Evolutionary conservation across 2,888 invertebrate species (phyloP).

Genomic region (Atethmia centrago): DNA sequence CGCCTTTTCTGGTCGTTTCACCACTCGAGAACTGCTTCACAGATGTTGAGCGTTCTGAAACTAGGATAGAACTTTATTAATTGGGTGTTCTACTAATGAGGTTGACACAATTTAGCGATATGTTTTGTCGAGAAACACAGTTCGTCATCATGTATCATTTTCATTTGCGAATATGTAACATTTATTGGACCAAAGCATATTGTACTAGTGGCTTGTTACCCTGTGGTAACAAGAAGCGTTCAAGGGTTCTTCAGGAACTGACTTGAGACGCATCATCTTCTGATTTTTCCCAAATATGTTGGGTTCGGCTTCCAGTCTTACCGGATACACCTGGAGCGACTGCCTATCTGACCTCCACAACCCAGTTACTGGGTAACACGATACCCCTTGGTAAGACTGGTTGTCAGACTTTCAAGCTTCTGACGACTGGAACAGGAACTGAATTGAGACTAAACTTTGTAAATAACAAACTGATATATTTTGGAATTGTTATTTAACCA

Average conservation of each 20-base stretch:
- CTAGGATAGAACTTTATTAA: slow-evolving; percentile 35
- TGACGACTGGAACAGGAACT: too few relatives aligned
- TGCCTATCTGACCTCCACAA: too few relatives aligned
- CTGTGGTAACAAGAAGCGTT: too few relatives aligned
- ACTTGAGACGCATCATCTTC: not conserved
- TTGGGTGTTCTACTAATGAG: not conserved
- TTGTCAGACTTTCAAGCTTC: too few relatives aligned
- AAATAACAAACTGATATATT: not conserved
- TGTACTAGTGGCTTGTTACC: not conserved
- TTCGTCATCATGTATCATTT: not conserved
- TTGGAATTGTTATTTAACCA: not conserved
- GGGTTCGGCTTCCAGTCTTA: too few relatives aligned
- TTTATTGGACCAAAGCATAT: not conserved
- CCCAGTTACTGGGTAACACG: too few relatives aligned
- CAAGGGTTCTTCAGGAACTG: too few relatives aligned
- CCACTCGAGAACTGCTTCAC: slow-evolving; percentile 30
- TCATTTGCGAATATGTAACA: not conserved
- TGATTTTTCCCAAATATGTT: too few relatives aligned
- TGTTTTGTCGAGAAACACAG: not conserved
- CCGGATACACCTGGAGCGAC: too few relatives aligned
- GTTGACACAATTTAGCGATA: not conserved
- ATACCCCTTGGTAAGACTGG: not conserved
- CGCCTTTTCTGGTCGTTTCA: slow-evolving; percentile 44
- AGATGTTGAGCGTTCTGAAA: slow-evolving; percentile 40
- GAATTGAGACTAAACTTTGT: not conserved